Evolutionary conservation across 2,797 vertebrate species (phyloP).

Genomic region (Enteromius viviparus): DNA sequence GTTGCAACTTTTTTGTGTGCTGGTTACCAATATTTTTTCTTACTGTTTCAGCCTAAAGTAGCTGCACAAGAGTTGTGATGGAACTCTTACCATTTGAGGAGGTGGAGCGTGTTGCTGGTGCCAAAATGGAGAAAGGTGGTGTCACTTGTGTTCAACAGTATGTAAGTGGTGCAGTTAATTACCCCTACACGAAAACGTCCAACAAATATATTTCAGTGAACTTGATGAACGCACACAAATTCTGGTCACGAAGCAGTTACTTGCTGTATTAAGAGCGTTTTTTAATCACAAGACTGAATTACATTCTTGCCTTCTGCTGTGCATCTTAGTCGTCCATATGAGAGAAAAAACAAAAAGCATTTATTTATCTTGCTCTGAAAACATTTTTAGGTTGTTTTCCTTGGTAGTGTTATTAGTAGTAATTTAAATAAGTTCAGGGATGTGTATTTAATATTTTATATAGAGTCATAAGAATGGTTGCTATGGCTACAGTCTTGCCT

Average conservation of each 20-base stretch:
- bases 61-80: slow-evolving; percentile 37
- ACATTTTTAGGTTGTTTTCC: neutral
- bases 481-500: neutral
- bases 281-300: neutral
- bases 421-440: neutral
- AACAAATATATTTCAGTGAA: neutral
- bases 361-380: neutral
- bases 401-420: neutral
- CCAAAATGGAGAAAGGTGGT: slow-evolving; percentile 52
- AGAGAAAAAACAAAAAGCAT: neutral
- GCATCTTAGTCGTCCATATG: neutral
- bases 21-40: neutral
- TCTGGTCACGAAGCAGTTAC: neutral
- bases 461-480: neutral
- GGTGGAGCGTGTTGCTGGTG: slow-evolving; percentile 41
- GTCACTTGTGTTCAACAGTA: slow-evolving; percentile 3
- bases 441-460: neutral
- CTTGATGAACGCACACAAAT: neutral
- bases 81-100: slow-evolving; percentile 50
- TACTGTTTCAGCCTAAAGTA: neutral
- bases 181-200: no score
- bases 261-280: neutral
- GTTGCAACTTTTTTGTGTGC: neutral
- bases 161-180: slow-evolving; percentile 43
- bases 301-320: neutral